A percentile compares a stretch with the other conserved stretches of the same genome.
These are phyloP conservation scores for Hucho hucho DNA, from an alignment of 2,113 vertebrate genomes.

Conservation along the genomic window DNA sequence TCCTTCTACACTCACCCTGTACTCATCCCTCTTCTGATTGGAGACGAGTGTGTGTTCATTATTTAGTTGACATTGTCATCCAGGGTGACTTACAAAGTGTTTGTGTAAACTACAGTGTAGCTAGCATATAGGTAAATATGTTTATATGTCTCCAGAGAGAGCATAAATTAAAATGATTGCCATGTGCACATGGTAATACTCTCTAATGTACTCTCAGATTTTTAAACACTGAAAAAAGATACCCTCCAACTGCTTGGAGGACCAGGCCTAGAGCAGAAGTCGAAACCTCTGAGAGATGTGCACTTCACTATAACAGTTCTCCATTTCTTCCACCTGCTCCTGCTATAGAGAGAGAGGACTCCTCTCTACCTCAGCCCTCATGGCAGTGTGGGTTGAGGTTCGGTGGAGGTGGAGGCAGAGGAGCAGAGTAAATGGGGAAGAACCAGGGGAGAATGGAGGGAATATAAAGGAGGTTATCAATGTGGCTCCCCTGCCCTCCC, in stretches of 20 bases:
- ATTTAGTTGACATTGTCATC: constrained; percentile 7
- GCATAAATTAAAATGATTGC: not conserved
- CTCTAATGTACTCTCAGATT: too few relatives aligned
- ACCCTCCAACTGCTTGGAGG: not conserved
- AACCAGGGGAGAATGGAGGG: not conserved
- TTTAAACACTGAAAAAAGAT: not conserved
- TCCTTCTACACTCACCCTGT: too few relatives aligned
- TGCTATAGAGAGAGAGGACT: not conserved
- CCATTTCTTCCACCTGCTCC: not conserved
- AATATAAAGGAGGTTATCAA: constrained; percentile 3
- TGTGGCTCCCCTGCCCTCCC: not conserved
- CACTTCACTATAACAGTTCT: not conserved
- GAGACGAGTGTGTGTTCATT: constrained; percentile 1
- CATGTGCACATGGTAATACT: not conserved
- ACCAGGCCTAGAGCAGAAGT: not conserved
- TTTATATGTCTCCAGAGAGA: not conserved
- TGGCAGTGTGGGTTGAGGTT: not conserved
- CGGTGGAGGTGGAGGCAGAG: too few relatives aligned
- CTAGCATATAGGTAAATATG: not conserved
- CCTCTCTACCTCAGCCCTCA: not conserved
- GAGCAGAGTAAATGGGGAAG: not conserved
- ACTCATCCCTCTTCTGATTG: not conserved
- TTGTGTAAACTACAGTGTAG: not conserved
- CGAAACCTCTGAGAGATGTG: not conserved
- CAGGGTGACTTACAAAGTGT: not conserved